Evolutionary conservation across 2,113 vertebrate genomes (phyloP).

Genomic region (Microcebus murinus): DNA sequence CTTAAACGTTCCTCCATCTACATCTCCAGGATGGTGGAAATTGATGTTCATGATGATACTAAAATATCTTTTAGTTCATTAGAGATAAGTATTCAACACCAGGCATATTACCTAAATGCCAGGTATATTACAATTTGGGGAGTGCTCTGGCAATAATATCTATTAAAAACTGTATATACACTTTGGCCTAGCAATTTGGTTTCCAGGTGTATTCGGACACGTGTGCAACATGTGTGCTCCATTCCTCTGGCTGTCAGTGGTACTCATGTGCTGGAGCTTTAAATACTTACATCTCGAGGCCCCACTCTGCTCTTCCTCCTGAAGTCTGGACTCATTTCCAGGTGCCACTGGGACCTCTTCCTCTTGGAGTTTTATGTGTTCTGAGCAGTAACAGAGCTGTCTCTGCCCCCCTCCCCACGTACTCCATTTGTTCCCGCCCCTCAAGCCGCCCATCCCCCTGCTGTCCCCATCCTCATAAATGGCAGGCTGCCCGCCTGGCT

Average conservation of each 20-base stretch:
- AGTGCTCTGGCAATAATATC: not conserved
- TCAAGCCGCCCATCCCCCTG: rapidly evolving
- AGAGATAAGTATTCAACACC: not conserved
- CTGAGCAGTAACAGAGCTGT: not conserved
- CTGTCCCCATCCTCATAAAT: rapidly evolving
- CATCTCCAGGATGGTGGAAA: not conserved
- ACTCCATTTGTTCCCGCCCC: not conserved
- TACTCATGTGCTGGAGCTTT: not conserved
- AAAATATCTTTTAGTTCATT: not conserved
- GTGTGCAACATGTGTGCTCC: not conserved
- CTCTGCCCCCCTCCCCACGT: rapidly evolving
- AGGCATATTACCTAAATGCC: not conserved
- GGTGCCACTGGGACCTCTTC: not conserved
- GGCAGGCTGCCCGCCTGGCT: not conserved
- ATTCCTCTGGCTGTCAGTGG: not conserved
- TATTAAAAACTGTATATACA: not conserved
- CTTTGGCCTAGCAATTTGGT: not conserved
- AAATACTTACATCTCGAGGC: not conserved
- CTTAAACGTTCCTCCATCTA: not conserved
- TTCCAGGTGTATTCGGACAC: not conserved
- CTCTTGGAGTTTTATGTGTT: not conserved
- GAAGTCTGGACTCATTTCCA: not conserved
- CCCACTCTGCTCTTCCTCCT: not conserved
- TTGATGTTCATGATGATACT: not conserved
- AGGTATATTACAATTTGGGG: not conserved